Evolutionary conservation across 2,888 invertebrate species (phyloP).

Genomic region (Sarcophaga caerulescens): DNA sequence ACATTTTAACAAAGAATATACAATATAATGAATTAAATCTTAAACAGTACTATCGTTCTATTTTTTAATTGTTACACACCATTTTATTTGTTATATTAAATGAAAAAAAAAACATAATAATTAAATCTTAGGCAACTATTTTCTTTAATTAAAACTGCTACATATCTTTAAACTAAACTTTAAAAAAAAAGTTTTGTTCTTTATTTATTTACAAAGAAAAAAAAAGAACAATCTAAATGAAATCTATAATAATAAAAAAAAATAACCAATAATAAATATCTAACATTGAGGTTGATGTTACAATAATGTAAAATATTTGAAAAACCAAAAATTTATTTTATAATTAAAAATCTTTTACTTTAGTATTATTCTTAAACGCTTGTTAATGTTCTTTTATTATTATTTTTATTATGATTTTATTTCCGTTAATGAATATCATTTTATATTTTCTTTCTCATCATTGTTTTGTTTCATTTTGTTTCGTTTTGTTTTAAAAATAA

Average conservation of each 20-base stretch:
- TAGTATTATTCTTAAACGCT: slow-evolving; percentile 60
- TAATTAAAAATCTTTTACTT: slow-evolving; percentile 66
- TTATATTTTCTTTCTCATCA: slow-evolving; percentile 45
- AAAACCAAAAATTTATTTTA: slow-evolving; percentile 54
- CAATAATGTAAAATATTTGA: slow-evolving; percentile 71
- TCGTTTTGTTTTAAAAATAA: slow-evolving; percentile 21
- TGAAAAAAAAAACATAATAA: slow-evolving; percentile 69
- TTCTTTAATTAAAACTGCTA: slow-evolving; percentile 60
- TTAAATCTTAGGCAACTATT: slow-evolving; percentile 72
- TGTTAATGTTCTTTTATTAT: slow-evolving; percentile 68
- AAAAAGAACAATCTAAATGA: slow-evolving; percentile 60
- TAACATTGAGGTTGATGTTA: slow-evolving; percentile 71
- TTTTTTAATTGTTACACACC: slow-evolving; percentile 77
- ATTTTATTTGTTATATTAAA: slow-evolving; percentile 73
- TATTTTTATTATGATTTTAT: slow-evolving; percentile 65
- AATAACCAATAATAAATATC: slow-evolving; percentile 42
- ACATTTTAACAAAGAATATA: slow-evolving; percentile 53
- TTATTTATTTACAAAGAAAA: slow-evolving; percentile 67
- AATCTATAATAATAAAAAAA: slow-evolving; percentile 42
- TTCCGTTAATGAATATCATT: not conserved
- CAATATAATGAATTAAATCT: slow-evolving; percentile 56
- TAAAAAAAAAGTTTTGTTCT: slow-evolving; percentile 41
- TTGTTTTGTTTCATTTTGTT: slow-evolving; percentile 17
- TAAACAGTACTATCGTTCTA: slow-evolving; percentile 58
- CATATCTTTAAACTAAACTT: slow-evolving; percentile 64